Evolutionary conservation across 2,797 vertebrate species (phyloP).

Genomic region (Kryptopterus vitreolus): DNA sequence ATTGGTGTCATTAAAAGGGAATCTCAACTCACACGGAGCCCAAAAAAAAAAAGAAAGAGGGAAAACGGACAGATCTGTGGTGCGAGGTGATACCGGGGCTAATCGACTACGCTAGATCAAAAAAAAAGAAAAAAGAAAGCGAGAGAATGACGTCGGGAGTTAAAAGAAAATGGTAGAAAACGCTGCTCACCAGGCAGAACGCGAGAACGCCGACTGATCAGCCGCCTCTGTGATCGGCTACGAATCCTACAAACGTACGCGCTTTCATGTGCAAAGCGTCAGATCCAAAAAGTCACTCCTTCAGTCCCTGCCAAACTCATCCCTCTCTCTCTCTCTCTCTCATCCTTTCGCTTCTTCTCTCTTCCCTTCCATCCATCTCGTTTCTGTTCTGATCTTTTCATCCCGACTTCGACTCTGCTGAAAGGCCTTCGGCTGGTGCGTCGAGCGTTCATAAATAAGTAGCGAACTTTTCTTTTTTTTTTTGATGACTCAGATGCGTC

Average conservation of each 20-base stretch:
- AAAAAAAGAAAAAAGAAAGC: no score
- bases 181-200: background rate
- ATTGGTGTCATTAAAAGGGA: slow-evolving; percentile 50
- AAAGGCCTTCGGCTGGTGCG: slow-evolving; percentile 1
- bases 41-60: no score
- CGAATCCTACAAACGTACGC: slow-evolving; percentile 19
- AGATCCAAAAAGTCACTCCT: slow-evolving; percentile 8
- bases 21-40: slow-evolving; percentile 21
- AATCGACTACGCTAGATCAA: slow-evolving; percentile 34
- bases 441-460: slow-evolving; percentile 11
- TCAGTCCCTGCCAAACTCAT: background rate
- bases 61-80: slow-evolving; percentile 31
- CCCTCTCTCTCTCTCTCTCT: background rate
- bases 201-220: background rate
- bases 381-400: background rate
- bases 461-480: slow-evolving; percentile 23
- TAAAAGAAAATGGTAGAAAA: slow-evolving; percentile 15
- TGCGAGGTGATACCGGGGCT: slow-evolving; percentile 22
- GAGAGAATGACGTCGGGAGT: background rate
- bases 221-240: slow-evolving; percentile 20
- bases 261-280: slow-evolving; percentile 4
- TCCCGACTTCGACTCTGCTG: slow-evolving; percentile 14
- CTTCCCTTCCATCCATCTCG: background rate
- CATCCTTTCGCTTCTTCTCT: background rate
- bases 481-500: slow-evolving; percentile 18